A percentile compares a stretch with the other conserved stretches of the same genome.
Evolutionary conservation across 2,888 invertebrate species (phyloP).

Genomic region (Nymphalis polychloros): DNA sequence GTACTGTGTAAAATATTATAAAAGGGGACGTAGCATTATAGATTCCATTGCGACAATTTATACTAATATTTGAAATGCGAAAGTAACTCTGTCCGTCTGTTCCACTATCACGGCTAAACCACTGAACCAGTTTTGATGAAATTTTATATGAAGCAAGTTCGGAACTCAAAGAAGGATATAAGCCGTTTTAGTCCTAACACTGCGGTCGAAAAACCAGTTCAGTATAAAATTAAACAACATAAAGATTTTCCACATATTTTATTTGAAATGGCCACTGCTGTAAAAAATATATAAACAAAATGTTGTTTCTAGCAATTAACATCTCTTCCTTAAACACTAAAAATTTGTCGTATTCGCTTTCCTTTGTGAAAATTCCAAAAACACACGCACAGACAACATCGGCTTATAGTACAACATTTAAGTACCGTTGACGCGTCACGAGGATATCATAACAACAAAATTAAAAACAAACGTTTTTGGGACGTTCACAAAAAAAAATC

Average conservation of each 20-base stretch:
- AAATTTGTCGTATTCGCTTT: conserved; percentile 20
- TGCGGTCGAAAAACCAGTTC: not conserved
- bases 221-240: conserved; percentile 36
- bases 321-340: conserved; percentile 43
- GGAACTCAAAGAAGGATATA: no score
- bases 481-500: conserved; percentile 29
- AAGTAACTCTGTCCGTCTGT: no score
- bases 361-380: conserved; percentile 37
- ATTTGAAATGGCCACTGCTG: conserved; percentile 60
- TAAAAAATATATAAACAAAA: conserved; percentile 60
- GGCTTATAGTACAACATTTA: conserved; percentile 5
- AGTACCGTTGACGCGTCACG: not conserved
- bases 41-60: no score
- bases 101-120: no score
- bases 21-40: no score
- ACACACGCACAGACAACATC: not conserved
- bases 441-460: not conserved
- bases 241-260: conserved; percentile 49
- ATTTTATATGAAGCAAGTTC: no score
- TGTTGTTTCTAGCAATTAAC: conserved; percentile 50
- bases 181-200: no score
- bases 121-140: no score
- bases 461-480: conserved; percentile 17
- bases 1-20: no score
- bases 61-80: no score